phyloP scores from a whole-genome alignment of 2,888 invertebrate genomes.

The Lomographa bimaculata region DNA sequence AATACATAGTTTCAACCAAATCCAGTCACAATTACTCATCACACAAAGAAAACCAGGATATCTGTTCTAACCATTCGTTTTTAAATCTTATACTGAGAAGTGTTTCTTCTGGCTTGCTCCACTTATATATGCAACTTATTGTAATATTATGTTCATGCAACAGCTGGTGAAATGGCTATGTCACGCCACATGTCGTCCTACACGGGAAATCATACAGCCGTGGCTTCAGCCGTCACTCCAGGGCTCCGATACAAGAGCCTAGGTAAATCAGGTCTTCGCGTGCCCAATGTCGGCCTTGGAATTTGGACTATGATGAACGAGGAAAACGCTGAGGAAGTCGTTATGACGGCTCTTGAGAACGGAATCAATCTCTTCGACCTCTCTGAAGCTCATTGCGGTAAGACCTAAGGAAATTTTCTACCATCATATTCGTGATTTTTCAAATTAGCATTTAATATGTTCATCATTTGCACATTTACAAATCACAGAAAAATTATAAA shows the following conservation, averaged over 20 bases:
- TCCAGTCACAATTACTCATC: too few species aligned
- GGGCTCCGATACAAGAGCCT: slow-evolving; percentile 95
- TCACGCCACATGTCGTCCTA: slow-evolving; percentile 75
- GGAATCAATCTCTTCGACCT: slow-evolving; percentile 98
- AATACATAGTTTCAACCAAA: too few species aligned
- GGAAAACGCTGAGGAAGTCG: slow-evolving; percentile 94
- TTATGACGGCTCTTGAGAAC: slow-evolving; percentile 96
- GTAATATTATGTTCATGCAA: background rate
- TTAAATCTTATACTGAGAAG: too few species aligned
- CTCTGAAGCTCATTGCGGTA: slow-evolving; percentile 95
- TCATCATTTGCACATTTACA: too few species aligned
- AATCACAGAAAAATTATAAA: too few species aligned
- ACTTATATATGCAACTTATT: too few species aligned
- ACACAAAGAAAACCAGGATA: too few species aligned
- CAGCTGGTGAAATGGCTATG: slow-evolving; percentile 65
- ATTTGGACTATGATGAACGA: slow-evolving; percentile 95
- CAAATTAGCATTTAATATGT: slow-evolving; percentile 4
- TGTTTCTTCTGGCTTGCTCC: too few species aligned
- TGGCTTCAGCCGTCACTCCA: slow-evolving; percentile 88
- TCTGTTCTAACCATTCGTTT: too few species aligned
- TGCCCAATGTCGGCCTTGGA: slow-evolving; percentile 96
- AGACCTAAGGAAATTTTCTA: slow-evolving; percentile 42
- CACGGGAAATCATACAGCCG: slow-evolving; percentile 83
- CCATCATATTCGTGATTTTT: slow-evolving; percentile 1
- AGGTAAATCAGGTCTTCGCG: slow-evolving; percentile 97